Percentiles rank a stretch among this genome's conserved stretches.
phyloP scores from a whole-genome alignment of 2,888 invertebrate species.

The Drosophila nigritarsus region DNA sequence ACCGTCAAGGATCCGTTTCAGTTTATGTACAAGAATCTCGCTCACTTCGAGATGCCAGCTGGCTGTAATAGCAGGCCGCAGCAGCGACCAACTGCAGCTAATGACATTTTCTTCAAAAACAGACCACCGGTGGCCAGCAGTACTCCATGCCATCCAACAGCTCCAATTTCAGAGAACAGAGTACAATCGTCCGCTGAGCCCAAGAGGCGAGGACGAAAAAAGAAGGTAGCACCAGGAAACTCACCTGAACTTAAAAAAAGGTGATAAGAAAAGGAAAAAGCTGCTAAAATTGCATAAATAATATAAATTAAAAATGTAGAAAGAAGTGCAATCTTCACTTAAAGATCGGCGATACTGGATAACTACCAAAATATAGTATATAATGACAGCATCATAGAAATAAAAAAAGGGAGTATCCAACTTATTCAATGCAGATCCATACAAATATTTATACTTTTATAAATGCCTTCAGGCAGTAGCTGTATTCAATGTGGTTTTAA shows the following conservation, averaged over 20 bases:
- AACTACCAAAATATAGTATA: constrained; percentile 29
- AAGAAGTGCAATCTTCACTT: constrained; percentile 53
- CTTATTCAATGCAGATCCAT: background rate
- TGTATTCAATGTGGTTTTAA: background rate
- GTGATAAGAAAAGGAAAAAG: background rate
- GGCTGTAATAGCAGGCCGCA: constrained; percentile 3
- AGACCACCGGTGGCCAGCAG: constrained; percentile 39
- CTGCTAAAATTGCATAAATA: background rate
- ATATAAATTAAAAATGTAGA: background rate
- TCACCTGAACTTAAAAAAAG: background rate
- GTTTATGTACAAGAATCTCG: constrained; percentile 20
- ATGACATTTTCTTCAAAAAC: background rate
- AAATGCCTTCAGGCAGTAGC: background rate
- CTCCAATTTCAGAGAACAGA: background rate
- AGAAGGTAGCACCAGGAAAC: background rate
- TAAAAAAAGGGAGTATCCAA: constrained; percentile 51
- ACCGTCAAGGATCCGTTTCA: constrained; percentile 48
- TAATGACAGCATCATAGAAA: constrained; percentile 66
- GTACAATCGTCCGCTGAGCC: background rate
- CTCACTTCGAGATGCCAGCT: background rate
- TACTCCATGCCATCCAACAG: constrained; percentile 21
- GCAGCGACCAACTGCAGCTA: background rate
- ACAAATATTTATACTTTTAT: background rate
- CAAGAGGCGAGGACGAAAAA: constrained; percentile 2
- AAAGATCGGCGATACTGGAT: constrained; percentile 14